phyloP scores from a whole-genome alignment of 2,113 vertebrate species.

The Prolemur simus region DNA sequence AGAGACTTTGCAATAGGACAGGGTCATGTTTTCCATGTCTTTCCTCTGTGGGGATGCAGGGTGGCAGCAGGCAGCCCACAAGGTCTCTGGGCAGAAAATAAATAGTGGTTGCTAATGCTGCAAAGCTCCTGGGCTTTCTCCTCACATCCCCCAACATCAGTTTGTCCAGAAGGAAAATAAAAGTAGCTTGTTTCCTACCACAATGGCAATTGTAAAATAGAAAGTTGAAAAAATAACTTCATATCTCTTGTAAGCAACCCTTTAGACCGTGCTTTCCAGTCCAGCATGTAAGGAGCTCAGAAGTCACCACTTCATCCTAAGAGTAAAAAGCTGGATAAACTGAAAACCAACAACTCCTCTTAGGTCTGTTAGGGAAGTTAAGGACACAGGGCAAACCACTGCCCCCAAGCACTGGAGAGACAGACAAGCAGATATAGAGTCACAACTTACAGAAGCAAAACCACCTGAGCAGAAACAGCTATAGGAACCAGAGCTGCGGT shows the following conservation, averaged over 20 bases:
- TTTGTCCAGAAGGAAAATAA: constrained; percentile 14
- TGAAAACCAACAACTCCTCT: neutral
- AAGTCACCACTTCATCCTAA: neutral
- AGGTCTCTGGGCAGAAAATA: neutral
- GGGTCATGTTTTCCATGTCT: neutral
- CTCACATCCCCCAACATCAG: neutral
- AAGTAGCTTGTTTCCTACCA: neutral
- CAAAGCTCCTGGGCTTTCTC: neutral
- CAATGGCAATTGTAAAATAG: neutral
- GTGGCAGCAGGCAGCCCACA: neutral
- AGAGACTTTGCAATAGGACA: neutral
- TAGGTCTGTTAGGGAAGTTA: neutral
- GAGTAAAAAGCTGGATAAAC: neutral
- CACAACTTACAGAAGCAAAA: neutral
- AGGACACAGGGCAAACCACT: neutral
- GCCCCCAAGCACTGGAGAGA: neutral
- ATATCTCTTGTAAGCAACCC: neutral
- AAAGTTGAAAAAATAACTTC: neutral
- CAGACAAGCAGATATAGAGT: neutral
- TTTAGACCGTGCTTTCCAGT: neutral
- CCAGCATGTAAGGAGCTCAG: neutral
- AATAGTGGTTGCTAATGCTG: neutral
- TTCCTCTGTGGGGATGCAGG: neutral
- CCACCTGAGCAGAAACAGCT: neutral
- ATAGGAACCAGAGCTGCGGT: neutral